phyloP scores from a whole-genome alignment of 2,888 invertebrate genomes.

The Cantharis rustica region DNA sequence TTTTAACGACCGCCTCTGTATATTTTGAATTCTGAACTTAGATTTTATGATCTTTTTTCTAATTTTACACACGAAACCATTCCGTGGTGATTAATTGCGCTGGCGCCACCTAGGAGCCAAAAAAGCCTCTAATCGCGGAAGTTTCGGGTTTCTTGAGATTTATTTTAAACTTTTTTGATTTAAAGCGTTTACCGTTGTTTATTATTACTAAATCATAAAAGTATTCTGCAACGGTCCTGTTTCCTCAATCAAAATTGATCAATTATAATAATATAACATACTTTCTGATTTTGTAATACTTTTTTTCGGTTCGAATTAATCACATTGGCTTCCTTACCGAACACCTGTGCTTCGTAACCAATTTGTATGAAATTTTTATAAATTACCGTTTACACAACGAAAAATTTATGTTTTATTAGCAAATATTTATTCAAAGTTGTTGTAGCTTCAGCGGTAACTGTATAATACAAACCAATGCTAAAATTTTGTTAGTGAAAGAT shows the following conservation, averaged over 20 bases:
- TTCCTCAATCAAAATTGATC: not conserved
- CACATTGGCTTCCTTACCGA: not conserved
- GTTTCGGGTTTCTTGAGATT: not conserved
- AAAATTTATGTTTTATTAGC: not conserved
- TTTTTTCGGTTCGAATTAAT: not conserved
- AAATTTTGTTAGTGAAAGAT: not conserved
- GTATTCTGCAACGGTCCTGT: not conserved
- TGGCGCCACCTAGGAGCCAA: not conserved
- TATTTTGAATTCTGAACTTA: not conserved
- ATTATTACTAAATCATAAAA: not conserved
- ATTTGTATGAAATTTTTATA: not conserved
- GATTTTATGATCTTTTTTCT: not conserved
- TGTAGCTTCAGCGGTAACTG: not conserved
- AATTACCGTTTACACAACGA: not conserved
- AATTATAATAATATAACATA: not conserved
- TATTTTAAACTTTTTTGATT: no score
- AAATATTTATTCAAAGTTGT: not conserved
- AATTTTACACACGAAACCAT: not conserved
- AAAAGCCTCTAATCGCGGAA: not conserved
- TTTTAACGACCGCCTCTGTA: not conserved
- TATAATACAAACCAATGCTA: not conserved
- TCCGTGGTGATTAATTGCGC: not conserved
- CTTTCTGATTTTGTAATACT: not conserved
- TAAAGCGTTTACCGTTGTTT: not conserved
- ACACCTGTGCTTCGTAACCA: not conserved